phyloP scores from a whole-genome alignment of 2,113 vertebrate genomes.

The Lasiurus borealis region DNA sequence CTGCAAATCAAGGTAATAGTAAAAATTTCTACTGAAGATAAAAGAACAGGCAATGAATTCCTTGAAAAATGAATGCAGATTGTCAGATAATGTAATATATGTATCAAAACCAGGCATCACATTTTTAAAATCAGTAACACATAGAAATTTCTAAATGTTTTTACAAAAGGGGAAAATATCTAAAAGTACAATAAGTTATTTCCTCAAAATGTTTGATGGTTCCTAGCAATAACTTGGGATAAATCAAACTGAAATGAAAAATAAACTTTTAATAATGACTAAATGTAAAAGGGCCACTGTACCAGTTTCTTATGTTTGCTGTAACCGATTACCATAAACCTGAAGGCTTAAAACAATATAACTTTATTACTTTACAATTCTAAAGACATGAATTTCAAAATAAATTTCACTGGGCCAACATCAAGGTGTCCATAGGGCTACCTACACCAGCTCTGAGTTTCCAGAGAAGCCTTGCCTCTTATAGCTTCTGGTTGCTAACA shows the following conservation, averaged over 20 bases:
- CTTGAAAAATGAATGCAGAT: neutral
- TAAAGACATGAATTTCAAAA: neutral
- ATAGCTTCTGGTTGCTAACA: neutral
- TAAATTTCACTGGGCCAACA: neutral
- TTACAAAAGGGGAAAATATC: neutral
- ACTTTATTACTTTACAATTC: neutral
- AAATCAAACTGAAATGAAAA: slow-evolving; percentile 34
- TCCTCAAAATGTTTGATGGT: neutral
- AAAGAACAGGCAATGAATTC: neutral
- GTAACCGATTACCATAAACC: neutral
- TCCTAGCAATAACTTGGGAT: neutral
- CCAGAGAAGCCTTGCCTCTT: neutral
- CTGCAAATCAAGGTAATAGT: neutral
- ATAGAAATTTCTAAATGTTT: neutral
- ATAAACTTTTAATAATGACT: slow-evolving; percentile 19
- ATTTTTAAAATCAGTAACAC: neutral
- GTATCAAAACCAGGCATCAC: neutral
- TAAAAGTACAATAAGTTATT: neutral
- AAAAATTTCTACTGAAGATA: slow-evolving; percentile 1
- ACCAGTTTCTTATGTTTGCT: neutral
- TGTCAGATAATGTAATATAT: neutral
- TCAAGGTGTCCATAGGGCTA: neutral
- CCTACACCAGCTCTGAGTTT: neutral
- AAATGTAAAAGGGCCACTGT: neutral
- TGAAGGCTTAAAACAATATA: neutral